Conservation (phyloP, 2,888 invertebrate species). For the Bruchidius siliquastri region DNA sequence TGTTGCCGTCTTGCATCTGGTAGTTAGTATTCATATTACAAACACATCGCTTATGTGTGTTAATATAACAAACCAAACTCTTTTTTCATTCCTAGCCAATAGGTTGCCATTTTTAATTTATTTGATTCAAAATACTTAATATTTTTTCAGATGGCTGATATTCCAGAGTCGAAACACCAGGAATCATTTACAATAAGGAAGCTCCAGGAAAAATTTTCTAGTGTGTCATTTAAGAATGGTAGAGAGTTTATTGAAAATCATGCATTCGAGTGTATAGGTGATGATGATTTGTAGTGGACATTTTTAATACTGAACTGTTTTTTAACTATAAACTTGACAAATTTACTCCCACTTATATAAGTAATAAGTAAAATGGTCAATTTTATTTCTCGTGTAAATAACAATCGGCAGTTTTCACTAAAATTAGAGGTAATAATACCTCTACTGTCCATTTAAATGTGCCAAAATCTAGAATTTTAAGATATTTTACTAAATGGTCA, state of each 20-base stretch:
- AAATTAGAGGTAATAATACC: neutral
- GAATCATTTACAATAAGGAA: constrained; percentile 74
- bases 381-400: neutral
- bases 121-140: neutral
- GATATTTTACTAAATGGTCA: constrained; percentile 12
- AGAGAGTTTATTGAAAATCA: constrained; percentile 80
- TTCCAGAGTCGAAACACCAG: constrained; percentile 57
- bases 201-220: constrained; percentile 66
- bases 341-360: neutral
- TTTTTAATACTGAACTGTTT: constrained; percentile 4
- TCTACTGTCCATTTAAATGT: constrained; percentile 4
- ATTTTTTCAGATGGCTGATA: constrained; percentile 52
- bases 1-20: too few relatives aligned
- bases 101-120: too few relatives aligned
- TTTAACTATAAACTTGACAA: constrained; percentile 2
- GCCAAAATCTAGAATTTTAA: constrained; percentile 3
- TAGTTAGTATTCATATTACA: too few relatives aligned
- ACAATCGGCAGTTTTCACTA: neutral
- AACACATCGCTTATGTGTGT: too few relatives aligned
- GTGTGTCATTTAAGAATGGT: constrained; percentile 65
- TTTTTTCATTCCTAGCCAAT: too few relatives aligned
- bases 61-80: too few relatives aligned
- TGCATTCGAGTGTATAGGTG: constrained; percentile 92
- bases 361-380: neutral
- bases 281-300: constrained; percentile 75